Percentiles rank a stretch among this genome's conserved stretches.
phyloP scores from a whole-genome alignment of 2,888 invertebrate species.

The Leptopterna dolabrata region DNA sequence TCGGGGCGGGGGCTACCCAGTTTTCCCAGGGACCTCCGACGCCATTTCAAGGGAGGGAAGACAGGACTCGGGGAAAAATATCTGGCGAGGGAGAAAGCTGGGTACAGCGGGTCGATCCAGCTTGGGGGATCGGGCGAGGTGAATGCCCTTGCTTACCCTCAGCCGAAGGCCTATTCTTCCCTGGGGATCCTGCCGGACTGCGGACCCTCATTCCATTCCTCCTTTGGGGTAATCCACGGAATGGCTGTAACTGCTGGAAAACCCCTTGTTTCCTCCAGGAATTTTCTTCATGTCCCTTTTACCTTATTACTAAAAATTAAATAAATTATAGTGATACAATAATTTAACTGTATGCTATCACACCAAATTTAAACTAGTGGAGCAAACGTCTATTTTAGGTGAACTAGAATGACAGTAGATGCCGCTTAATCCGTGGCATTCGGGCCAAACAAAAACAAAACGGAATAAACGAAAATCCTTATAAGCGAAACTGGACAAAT shows the following conservation, averaged over 20 bases:
- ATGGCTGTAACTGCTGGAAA: background rate
- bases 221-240: background rate
- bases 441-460: too few relatives aligned
- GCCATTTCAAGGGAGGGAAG: background rate
- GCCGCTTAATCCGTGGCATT: too few relatives aligned
- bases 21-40: background rate
- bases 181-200: background rate
- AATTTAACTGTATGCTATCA: too few relatives aligned
- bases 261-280: background rate
- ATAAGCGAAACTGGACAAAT: too few relatives aligned
- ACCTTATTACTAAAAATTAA: background rate
- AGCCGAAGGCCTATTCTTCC: conserved; percentile 8
- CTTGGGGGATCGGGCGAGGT: conserved; percentile 15
- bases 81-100: background rate
- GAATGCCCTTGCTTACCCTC: conserved; percentile 4
- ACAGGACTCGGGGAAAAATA: background rate
- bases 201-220: background rate
- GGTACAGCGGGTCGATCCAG: conserved; percentile 16
- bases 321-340: too few relatives aligned
- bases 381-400: too few relatives aligned
- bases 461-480: too few relatives aligned
- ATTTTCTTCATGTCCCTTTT: background rate
- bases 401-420: too few relatives aligned
- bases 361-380: too few relatives aligned
- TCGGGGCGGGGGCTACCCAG: background rate